Conservation (phyloP, 2,113 vertebrate genomes). For the Amblyopsis rosae region DNA sequence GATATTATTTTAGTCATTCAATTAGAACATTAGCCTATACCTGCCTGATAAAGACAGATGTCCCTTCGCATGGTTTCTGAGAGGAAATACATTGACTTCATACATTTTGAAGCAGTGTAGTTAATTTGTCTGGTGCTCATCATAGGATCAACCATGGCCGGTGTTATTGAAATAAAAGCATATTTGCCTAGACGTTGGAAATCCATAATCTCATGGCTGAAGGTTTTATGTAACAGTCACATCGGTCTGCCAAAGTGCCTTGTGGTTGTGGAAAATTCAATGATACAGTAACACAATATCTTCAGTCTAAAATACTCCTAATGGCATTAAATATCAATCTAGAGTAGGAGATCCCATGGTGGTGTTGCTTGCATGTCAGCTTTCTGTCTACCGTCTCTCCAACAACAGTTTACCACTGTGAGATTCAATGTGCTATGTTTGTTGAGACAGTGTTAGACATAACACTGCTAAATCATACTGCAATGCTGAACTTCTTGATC, state of each 20-base stretch:
- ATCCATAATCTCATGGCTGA: constrained; percentile 16
- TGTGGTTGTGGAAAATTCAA: constrained; percentile 8
- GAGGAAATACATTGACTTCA: too few species aligned
- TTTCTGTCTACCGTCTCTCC: not conserved
- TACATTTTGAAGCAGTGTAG: too few species aligned
- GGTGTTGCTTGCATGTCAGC: constrained; percentile 14
- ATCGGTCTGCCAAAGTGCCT: constrained; percentile 10
- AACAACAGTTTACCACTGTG: not conserved
- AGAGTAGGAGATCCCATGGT: not conserved
- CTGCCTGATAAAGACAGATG: too few species aligned
- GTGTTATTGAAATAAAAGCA: too few species aligned
- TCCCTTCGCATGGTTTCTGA: too few species aligned
- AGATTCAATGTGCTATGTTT: constrained; percentile 5
- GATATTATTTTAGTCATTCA: too few species aligned
- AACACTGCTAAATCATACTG: not conserved
- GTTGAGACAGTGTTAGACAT: not conserved
- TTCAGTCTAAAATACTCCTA: constrained; percentile 5
- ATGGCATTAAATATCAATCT: constrained; percentile 10
- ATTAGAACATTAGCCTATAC: too few species aligned
- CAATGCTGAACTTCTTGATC: not conserved
- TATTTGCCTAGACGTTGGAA: constrained; percentile 6
- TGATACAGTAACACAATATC: constrained; percentile 1
- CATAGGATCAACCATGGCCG: too few species aligned
- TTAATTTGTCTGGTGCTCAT: too few species aligned
- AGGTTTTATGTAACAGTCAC: constrained; percentile 25